Percentiles rank a stretch among this genome's conserved stretches.
Conservation (phyloP, 1,140 invertebrate species). For the Teleopsis dalmanni region DNA sequence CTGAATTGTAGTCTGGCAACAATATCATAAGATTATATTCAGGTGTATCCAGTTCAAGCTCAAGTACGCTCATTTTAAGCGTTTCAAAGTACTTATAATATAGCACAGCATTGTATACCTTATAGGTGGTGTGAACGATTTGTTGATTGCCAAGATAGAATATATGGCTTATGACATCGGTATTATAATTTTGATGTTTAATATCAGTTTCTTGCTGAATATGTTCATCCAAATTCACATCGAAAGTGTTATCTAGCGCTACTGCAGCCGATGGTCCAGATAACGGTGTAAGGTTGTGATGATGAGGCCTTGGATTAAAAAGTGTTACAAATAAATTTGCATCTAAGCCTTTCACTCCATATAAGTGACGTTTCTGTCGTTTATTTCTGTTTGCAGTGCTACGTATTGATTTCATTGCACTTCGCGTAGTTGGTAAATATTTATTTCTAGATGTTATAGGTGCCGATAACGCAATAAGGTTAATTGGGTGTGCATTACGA, state of each 20-base stretch:
- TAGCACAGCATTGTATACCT: slow-evolving; percentile 64
- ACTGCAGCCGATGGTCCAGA: slow-evolving; percentile 15
- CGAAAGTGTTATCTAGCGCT: no score
- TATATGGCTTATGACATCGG: slow-evolving; percentile 39
- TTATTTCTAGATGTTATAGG: no score
- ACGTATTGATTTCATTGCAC: no score
- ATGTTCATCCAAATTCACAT: slow-evolving; percentile 21
- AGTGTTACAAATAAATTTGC: slow-evolving; percentile 33
- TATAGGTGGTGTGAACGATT: slow-evolving; percentile 47
- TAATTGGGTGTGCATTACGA: no score
- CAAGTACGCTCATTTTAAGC: slow-evolving; percentile 60
- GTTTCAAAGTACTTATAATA: slow-evolving; percentile 68
- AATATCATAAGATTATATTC: slow-evolving; percentile 57
- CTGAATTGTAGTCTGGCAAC: slow-evolving; percentile 49
- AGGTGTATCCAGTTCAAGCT: slow-evolving; percentile 64
- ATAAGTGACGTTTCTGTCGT: slow-evolving; percentile 26
- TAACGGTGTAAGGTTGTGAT: no score
- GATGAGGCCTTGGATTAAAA: slow-evolving; percentile 24
- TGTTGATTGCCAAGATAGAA: slow-evolving; percentile 37
- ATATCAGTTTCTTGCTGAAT: slow-evolving; percentile 15
- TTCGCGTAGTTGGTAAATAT: no score
- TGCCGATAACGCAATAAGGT: no score
- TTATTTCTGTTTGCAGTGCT: no score
- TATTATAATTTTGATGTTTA: slow-evolving; percentile 34
- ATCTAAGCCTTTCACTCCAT: slow-evolving; percentile 33